Conservation (phyloP, 2,888 invertebrate genomes). For the Ichneumoninae sp. region DNA sequence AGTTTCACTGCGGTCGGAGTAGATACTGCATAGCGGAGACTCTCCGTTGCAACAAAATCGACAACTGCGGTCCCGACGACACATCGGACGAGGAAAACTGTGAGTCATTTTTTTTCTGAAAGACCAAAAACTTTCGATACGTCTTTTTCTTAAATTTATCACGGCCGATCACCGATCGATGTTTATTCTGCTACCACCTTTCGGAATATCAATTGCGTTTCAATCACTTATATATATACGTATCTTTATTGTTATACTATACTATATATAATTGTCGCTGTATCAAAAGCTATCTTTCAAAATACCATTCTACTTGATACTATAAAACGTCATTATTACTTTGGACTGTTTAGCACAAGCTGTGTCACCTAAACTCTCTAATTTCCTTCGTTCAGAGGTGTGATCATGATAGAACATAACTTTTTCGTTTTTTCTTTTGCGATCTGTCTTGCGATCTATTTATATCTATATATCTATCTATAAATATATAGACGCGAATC, state of each 20-base stretch:
- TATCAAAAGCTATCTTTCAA: conserved; percentile 62
- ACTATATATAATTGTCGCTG: conserved; percentile 65
- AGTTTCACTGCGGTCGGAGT: conserved; percentile 90
- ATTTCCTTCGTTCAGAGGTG: conserved; percentile 59
- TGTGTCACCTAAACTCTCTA: conserved; percentile 68
- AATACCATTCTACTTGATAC: conserved; percentile 50
- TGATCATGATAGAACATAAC: conserved; percentile 47
- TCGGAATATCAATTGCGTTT: conserved; percentile 56
- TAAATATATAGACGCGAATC: conserved; percentile 38
- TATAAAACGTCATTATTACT: conserved; percentile 64
- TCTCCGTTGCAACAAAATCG: conserved; percentile 91
- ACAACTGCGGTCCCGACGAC: conserved; percentile 94
- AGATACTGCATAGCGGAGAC: conserved; percentile 92
- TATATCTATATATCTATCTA: conserved; percentile 60
- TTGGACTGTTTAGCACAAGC: conserved; percentile 74
- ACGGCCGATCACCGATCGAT: conserved; percentile 72
- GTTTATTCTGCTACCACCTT: conserved; percentile 78
- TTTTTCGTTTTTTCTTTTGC: conserved; percentile 20
- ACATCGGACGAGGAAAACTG: conserved; percentile 92
- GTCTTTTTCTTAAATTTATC: conserved; percentile 41
- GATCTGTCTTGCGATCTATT: conserved; percentile 52
- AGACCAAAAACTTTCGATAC: conserved; percentile 16
- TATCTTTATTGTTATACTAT: conserved; percentile 48
- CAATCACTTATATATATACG: conserved; percentile 64
- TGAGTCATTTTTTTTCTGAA: conserved; percentile 86